phyloP scores from a whole-genome alignment of 2,797 vertebrate genomes.

The Crenuchus spilurus region DNA sequence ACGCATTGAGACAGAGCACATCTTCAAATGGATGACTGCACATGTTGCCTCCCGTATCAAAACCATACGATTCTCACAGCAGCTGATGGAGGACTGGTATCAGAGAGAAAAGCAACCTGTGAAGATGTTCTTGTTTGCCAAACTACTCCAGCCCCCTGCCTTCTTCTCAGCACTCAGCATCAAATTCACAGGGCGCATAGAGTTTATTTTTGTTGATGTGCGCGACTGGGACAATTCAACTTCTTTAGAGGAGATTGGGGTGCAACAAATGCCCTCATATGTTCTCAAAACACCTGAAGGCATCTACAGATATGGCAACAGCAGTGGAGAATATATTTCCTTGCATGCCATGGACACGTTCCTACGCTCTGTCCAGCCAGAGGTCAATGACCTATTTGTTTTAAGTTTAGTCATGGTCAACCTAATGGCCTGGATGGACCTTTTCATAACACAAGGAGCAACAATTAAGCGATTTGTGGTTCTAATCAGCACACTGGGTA shows the following conservation, averaged over 20 bases:
- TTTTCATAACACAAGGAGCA: conserved; percentile 97
- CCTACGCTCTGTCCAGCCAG: conserved; percentile 92
- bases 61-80: conserved; percentile 84
- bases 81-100: conserved; percentile 89
- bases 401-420: conserved; percentile 96
- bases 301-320: conserved; percentile 94
- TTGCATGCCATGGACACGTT: conserved; percentile 95
- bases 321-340: conserved; percentile 92
- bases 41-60: conserved; percentile 94
- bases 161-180: conserved; percentile 96
- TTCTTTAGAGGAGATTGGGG: conserved; percentile 85
- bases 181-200: conserved; percentile 97
- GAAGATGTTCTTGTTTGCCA: conserved; percentile 95
- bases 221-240: conserved; percentile 89
- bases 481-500: conserved; percentile 96
- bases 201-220: conserved; percentile 96
- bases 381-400: conserved; percentile 97
- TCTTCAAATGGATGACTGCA: conserved; percentile 97
- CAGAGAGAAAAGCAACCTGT: conserved; percentile 83
- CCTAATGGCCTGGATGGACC: conserved; percentile 98
- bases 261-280: conserved; percentile 89
- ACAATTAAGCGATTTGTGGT: conserved; percentile 97
- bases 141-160: conserved; percentile 89
- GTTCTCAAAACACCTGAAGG: conserved; percentile 96
- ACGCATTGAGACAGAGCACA: conserved; percentile 87